These are phyloP conservation scores for Perca schrenkii DNA, from an alignment of 2,113 vertebrate genomes.

Conservation along the genomic window DNA sequence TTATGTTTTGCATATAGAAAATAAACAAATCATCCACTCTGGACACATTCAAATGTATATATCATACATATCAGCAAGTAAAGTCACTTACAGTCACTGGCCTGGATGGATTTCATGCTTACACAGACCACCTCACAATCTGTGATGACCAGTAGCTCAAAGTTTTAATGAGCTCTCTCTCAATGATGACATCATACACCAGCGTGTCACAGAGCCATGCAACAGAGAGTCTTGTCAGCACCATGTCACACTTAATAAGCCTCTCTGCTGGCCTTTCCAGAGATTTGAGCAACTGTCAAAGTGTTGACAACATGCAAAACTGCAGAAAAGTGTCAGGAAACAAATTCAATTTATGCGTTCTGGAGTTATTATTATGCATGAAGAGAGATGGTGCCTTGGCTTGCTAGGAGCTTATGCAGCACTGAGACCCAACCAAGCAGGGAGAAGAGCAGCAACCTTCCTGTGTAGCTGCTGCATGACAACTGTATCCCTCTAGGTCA, in stretches of 20 bases:
- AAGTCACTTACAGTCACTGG: not conserved
- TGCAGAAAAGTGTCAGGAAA: slow-evolving; percentile 60
- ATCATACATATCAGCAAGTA: not conserved
- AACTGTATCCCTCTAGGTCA: slow-evolving; percentile 49
- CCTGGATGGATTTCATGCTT: slow-evolving; percentile 5
- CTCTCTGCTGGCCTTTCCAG: slow-evolving; percentile 41
- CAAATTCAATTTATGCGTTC: slow-evolving; percentile 68
- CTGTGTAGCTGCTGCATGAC: slow-evolving; percentile 58
- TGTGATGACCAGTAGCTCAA: not conserved
- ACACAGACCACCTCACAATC: not conserved
- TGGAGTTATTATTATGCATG: slow-evolving; percentile 71
- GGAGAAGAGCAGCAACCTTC: slow-evolving; percentile 47
- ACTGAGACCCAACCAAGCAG: slow-evolving; percentile 39
- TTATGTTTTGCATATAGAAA: not conserved
- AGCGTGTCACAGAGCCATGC: not conserved
- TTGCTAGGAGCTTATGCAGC: slow-evolving; percentile 60
- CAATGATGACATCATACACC: not conserved
- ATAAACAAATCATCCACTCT: not conserved
- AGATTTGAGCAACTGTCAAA: slow-evolving; percentile 60
- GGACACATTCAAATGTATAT: not conserved
- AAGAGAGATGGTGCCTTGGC: slow-evolving; percentile 44
- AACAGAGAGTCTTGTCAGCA: slow-evolving; percentile 31
- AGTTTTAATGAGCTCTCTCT: slow-evolving; percentile 28
- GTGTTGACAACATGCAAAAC: slow-evolving; percentile 59
- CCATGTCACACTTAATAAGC: slow-evolving; percentile 55